Evolutionary conservation across 2,797 vertebrate species (phyloP), one percentile per base, ranked within the genome.

Genomic region (Sebastes hopkinsi): DNA sequence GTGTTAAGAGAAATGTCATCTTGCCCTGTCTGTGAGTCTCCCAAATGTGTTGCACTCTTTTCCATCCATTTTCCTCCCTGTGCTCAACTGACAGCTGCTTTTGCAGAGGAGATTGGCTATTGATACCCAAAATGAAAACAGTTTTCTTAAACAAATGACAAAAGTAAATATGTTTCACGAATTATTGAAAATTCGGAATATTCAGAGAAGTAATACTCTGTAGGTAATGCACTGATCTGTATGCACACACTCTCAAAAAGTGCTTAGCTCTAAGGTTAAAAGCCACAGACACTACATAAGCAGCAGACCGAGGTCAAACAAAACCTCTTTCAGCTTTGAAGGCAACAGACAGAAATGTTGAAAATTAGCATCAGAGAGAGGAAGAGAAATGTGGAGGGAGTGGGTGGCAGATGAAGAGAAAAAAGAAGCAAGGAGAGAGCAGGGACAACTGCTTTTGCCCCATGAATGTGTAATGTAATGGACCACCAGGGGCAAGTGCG

Each of bases 1-100:
- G 79, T 76, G 87, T 80, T 22, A 42, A 64, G 62, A 88, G 74
- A 91, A 91, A 91, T 93, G 91, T 93, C 91, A 93, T 83, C 81
- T 42, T 83, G 91, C 83, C 88, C 87, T 16, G 69, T 72, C 73
- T 85, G 87, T 81, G 80, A 78, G 73, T 76, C 70, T 71, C 34
- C 10, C 58, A 80, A 68, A 84, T 77, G 54, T 84, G 81, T 67
- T 70, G 54, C 65, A 78, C 64, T 65, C 22, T 58, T 67, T 59
- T 65, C 42, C n/a, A 62, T 68, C 75, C 22, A 58, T 77, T 77
- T 83, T 50, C 11, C 50, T 52, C 22, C 12, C 23, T n/a, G 59
- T 36, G 66, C 27, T 65, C 22, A 64, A 56, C 59, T 61, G 75
- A 87, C 80, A 85, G 83, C 72, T 89, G 87, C 65, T 85, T 55